Conservation (phyloP, 2,797 vertebrate genomes). For the Pelochelys cantorii region DNA sequence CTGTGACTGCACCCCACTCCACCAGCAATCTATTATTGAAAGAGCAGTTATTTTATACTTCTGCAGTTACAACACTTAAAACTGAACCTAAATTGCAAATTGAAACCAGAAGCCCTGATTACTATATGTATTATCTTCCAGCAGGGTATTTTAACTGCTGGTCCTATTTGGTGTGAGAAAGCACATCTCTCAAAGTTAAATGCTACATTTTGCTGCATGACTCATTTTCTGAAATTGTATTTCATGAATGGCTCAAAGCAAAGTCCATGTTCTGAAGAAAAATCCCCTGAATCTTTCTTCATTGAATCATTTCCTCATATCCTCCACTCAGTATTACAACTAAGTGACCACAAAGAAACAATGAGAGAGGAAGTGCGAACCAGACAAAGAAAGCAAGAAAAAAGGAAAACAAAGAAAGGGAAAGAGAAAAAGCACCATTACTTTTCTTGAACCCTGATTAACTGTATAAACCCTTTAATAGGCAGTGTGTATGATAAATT, state of each 20-base stretch:
- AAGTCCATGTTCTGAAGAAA: background rate
- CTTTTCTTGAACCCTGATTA: background rate
- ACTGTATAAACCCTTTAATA: background rate
- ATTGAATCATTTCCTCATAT: background rate
- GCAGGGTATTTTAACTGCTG: background rate
- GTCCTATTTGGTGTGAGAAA: slow-evolving; percentile 6
- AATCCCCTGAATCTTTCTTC: background rate
- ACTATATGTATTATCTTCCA: background rate
- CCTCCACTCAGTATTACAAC: background rate
- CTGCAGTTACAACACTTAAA: background rate
- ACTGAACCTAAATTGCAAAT: background rate
- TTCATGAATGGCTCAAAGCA: background rate
- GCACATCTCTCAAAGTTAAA: background rate
- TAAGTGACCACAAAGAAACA: background rate
- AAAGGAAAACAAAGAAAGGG: background rate
- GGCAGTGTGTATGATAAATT: background rate
- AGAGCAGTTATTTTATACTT: slow-evolving; percentile 3
- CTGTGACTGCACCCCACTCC: no score
- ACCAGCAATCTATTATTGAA: slow-evolving; percentile 1
- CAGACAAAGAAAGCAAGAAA: background rate
- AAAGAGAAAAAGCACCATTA: background rate
- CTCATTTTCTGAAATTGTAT: background rate
- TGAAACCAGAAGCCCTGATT: background rate
- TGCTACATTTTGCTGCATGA: background rate
- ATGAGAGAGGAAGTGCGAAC: background rate